Conservation (phyloP, 2,888 invertebrate genomes). For the Nysson spinosus region DNA sequence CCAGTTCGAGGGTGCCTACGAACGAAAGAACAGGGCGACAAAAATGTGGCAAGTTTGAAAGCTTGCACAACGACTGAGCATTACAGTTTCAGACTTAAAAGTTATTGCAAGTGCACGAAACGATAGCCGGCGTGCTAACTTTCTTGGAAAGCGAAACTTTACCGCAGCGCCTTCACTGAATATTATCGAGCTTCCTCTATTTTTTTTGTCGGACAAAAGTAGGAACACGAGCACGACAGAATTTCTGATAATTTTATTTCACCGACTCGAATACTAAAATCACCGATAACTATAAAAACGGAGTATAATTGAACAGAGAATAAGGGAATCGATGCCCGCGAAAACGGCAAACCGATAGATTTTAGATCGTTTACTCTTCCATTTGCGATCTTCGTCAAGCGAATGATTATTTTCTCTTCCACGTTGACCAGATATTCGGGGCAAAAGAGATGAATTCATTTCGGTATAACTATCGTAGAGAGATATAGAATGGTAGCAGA, state of each 20-base stretch:
- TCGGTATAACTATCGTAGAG: no score
- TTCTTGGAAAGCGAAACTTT: conserved; percentile 22
- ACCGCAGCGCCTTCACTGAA: conserved; percentile 1
- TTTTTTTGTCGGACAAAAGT: background rate
- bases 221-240: background rate
- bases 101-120: conserved; percentile 32
- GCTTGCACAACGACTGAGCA: conserved; percentile 11
- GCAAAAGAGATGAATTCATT: no score
- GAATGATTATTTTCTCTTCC: background rate
- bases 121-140: conserved; percentile 15
- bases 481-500: no score
- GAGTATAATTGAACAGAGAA: no score
- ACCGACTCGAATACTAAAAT: background rate
- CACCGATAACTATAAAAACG: no score
- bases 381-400: background rate
- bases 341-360: no score
- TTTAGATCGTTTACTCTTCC: no score
- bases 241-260: conserved; percentile 6
- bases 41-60: conserved; percentile 25
- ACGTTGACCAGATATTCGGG: no score
- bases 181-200: conserved; percentile 16
- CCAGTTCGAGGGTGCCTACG: background rate
- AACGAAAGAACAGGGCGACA: conserved; percentile 15
- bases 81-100: conserved; percentile 19
- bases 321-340: no score